These are phyloP conservation scores for Edolisoma coerulescens DNA, from an alignment of 2,113 vertebrate species.

Conservation along the genomic window DNA sequence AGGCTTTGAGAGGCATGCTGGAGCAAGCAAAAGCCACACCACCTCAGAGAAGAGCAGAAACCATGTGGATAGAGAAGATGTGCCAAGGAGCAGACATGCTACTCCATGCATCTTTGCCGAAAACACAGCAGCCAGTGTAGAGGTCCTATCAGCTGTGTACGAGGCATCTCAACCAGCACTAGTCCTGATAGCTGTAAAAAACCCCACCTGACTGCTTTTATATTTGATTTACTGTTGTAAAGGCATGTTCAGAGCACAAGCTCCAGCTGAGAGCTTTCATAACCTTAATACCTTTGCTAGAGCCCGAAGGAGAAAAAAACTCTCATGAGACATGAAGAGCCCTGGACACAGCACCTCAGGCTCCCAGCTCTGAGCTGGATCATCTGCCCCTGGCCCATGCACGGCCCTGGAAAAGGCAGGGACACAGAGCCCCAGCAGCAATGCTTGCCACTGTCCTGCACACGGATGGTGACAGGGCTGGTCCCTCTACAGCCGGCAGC, in stretches of 20 bases:
- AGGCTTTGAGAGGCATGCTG: not conserved
- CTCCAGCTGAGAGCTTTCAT: not conserved
- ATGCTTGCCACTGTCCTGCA: accelerated
- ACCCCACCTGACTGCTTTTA: not conserved
- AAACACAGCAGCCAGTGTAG: not conserved
- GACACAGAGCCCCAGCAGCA: not conserved
- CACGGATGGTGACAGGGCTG: not conserved
- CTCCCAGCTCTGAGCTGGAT: not conserved
- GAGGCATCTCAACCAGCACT: not conserved
- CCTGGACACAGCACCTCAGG: not conserved
- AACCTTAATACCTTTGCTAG: not conserved
- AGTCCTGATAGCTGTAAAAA: not conserved
- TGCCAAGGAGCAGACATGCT: not conserved
- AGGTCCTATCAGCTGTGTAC: not conserved
- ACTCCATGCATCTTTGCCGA: not conserved
- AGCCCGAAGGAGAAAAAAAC: not conserved
- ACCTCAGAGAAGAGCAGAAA: not conserved
- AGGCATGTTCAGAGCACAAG: not conserved
- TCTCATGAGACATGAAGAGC: not conserved
- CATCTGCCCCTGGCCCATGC: not conserved
- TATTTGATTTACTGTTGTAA: not conserved
- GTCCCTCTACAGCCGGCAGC: not conserved
- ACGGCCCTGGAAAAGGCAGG: accelerated
- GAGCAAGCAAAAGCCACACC: not conserved
- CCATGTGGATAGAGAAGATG: not conserved